Evolutionary conservation across 1,140 invertebrate species (phyloP).

Genomic region (Drosophila orosa): DNA sequence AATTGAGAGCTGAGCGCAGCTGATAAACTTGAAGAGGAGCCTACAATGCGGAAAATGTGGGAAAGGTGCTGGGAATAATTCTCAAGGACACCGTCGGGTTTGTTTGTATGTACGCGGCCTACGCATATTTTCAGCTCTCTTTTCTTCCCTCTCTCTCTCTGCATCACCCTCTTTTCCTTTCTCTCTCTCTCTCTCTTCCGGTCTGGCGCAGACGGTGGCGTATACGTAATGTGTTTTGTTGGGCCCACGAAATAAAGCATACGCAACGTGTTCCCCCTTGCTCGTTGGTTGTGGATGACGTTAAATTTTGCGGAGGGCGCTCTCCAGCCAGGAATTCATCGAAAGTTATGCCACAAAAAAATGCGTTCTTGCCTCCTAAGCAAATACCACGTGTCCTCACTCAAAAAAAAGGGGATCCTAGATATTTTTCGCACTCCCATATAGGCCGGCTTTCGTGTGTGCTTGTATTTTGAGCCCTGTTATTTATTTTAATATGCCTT

Average conservation of each 20-base stretch:
- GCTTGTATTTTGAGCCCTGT: constrained; percentile 33
- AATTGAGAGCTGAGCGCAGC: constrained; percentile 41
- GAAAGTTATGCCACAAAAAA: constrained; percentile 67
- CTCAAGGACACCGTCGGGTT: constrained; percentile 64
- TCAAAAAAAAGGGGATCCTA: constrained; percentile 26
- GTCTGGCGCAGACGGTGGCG: constrained; percentile 48
- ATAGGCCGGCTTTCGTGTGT: constrained; percentile 6
- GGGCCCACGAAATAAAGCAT: constrained; percentile 64
- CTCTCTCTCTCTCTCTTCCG: constrained; percentile 16
- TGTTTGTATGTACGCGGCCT: constrained; percentile 51
- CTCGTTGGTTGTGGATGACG: constrained; percentile 41
- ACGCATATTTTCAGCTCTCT: constrained; percentile 51
- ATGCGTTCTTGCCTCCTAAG: constrained; percentile 61
- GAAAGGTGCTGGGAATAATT: constrained; percentile 35
- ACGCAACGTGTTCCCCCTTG: constrained; percentile 53
- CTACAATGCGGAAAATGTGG: constrained; percentile 46
- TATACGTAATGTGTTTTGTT: constrained; percentile 65
- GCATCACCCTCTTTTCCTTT: background rate
- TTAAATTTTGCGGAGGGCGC: constrained; percentile 26
- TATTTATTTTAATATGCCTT: constrained; percentile 64
- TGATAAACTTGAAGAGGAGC: constrained; percentile 50
- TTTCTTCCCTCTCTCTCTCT: background rate
- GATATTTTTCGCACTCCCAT: constrained; percentile 19
- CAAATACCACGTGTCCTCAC: constrained; percentile 62
- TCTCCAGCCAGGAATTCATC: constrained; percentile 34